Evolutionary conservation across 2,797 vertebrate genomes (phyloP), one percentile per base, ranked within the genome.

Genomic region (Melanotaenia maccullochi): DNA sequence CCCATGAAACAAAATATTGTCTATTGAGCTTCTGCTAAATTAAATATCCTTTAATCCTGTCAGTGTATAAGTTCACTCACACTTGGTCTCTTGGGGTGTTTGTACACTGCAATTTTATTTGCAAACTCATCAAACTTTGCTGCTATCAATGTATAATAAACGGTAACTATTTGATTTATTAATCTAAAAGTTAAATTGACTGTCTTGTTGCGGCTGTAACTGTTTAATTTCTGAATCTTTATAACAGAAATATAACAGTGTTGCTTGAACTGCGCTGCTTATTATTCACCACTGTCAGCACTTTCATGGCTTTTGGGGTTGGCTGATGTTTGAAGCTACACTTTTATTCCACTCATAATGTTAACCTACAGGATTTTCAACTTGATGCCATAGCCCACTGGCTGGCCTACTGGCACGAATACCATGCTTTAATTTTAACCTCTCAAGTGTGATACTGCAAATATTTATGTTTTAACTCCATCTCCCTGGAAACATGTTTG

Each of bases 391-490:
- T 40, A 76, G 58, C 76, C 82, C 82, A 65, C 71, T 84, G 76
- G 56, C 76, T 73, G 75, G 64, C 35, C 68, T 57, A 70, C 77
- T 76, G 57, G 78, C 71, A 81, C 87, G 80, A 93, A 91, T 87
- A 76, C 83, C 71, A 68, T 7, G 83, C 86, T 92, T 92, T 93
- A 82, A 90, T 86, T 89, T 85, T 44, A 79, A 68, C 81, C 79
- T 85, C 83, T 89, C 71, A 78, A 88, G 86, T 90, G 87, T 87
- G 82, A 90, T 89, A 78, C 73, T 88, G 85, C 86, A 93, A 93
- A 93, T 93, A 93, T 93, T 91, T 86, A 89, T 91, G 73, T 91
- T 88, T 79, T 78, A 73, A 75, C 76, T 68, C 44, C 79, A 87
- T 93, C 82, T 88, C 90, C 85, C 57, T 86, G 83, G 91, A 92